Evolutionary conservation across 2,113 vertebrate species (phyloP), one percentile per base, ranked within the genome.

Genomic region (Barnardius zonarius): DNA sequence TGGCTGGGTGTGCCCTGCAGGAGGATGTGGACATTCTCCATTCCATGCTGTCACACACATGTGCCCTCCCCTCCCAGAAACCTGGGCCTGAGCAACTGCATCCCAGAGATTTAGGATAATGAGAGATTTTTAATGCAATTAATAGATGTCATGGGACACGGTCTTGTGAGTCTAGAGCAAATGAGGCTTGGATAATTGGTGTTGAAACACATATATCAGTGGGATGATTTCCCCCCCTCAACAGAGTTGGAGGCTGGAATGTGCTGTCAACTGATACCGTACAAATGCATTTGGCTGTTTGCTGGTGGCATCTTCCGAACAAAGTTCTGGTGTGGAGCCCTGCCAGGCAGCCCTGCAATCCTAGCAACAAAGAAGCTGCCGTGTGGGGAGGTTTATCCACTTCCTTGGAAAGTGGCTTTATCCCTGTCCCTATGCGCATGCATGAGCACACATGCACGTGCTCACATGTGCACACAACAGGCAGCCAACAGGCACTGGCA

Each of bases 161-260:
- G 95, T 91, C 96, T 90, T 92, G 73, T 85, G 95, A 95, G 94
- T 78, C 73, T 78, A 77, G 72, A 83, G 64, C 69, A 93, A 96
- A 96, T 83, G 91, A 95, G 95, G 95, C 96, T 95, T 92, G 84
- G 78, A 86, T 97, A 95, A 96, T 91, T 94, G 91, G 84, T 67
- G 79, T 35, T 94, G 93, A 92, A 94, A 96, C 79, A 90, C 68
- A 88, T 83, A 57, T 55, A 90, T 91, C 49, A 83, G 68, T 22
- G 64, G 92, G 82, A 72, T 20, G 81, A 73, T 57, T 74, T n/a
- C 7, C 11, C 23, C 44, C 22, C 90, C 39, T 44, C 2, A 0
- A 20, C 81, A 84, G 92, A 86, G 80, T 14, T 59, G 68, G 89
- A 92, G 73, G 90, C 85, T 84, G 92, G 77, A 69, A 70, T 39